Evolutionary conservation across 2,888 invertebrate species (phyloP), one percentile per base, ranked within the genome.

Genomic region (Diaphora mendica): DNA sequence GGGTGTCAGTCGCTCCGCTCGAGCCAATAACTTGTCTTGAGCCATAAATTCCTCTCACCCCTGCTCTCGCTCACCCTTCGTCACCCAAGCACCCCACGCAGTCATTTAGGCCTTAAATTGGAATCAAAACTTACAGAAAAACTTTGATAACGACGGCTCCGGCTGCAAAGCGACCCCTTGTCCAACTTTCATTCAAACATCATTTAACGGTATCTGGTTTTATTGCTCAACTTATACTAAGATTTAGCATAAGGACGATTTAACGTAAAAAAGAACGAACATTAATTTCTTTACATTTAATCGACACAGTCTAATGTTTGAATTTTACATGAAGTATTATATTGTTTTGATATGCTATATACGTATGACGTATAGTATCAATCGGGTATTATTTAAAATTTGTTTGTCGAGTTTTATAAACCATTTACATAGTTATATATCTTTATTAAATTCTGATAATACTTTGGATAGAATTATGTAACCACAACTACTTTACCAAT

Each of bases 51-150:
- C 65, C 59, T 51, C 17, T 15, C 26, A 30, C 62, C 70, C 69
- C 26, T 55, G 65, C 68, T 68, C 51, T 66, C 64, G 62, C 76
- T 67, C 67, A 73, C 35, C 62, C 71, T 35, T 39, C 68, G 66
- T 39, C 62, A 48, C 67, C 74, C 64, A 20, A n/a, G 68, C 42
- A 26, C 55, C 64, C 73, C n/a, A 42, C 68, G 39, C 66, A 30
- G 65, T 70, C 71, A 64, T 75, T 76, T 72, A 72, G 70, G 39
- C 72, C 66, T 70, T 68, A 70, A 69, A 81, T 79, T 81, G 77
- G 75, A 83, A 79, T 78, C 76, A 77, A 79, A 84, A 83, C 80
- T 85, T 79, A 48, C 67, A 68, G 74, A 79, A 77, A 81, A 82
- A 83, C 78, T 82, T 83, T 62, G 72, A 65, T 79, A 85, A 83